Percentiles rank a stretch among this genome's conserved stretches.
Evolutionary conservation across 92 coral and sea anemone genomes (phyloP).

Genomic region (Bergia puertoricense): DNA sequence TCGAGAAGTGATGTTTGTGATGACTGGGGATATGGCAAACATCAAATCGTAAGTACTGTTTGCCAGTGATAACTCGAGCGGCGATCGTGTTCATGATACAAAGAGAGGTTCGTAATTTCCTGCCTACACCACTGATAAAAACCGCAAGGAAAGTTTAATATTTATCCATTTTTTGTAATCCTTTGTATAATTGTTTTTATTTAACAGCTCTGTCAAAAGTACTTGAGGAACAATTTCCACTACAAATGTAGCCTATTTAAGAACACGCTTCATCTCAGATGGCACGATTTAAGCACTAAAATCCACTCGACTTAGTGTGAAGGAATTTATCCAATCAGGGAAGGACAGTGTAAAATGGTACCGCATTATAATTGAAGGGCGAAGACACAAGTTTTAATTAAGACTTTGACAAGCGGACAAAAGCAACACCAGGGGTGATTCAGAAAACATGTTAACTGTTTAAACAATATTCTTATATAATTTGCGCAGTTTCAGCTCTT

Average conservation of each 20-base stretch:
- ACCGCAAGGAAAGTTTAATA: slow-evolving; percentile 3
- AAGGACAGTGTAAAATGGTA: slow-evolving; percentile 4
- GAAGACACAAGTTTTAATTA: not conserved
- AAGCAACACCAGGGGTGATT: not conserved
- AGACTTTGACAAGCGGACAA: slow-evolving; percentile 1
- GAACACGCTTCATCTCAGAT: not conserved
- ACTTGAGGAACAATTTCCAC: slow-evolving; percentile 15
- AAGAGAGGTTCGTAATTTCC: slow-evolving; percentile 13
- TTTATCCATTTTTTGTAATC: slow-evolving; percentile 10
- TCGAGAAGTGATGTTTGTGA: slow-evolving; percentile 31
- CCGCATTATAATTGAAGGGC: not conserved
- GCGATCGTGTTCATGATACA: slow-evolving; percentile 8
- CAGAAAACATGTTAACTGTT: slow-evolving; percentile 15
- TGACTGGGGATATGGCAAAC: slow-evolving; percentile 28
- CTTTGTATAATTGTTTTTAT: not conserved
- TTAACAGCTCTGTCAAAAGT: slow-evolving; percentile 7
- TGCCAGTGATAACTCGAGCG: slow-evolving; percentile 19
- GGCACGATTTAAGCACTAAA: slow-evolving; percentile 8
- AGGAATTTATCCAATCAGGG: not conserved
- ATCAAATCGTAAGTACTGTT: not conserved
- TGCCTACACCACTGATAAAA: slow-evolving; percentile 21
- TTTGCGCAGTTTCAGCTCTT: slow-evolving; percentile 4
- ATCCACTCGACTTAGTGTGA: slow-evolving; percentile 4
- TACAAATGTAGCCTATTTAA: not conserved
- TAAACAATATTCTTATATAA: not conserved